phyloP scores from a whole-genome alignment of 2,113 vertebrate genomes.

The Suricata suricatta region DNA sequence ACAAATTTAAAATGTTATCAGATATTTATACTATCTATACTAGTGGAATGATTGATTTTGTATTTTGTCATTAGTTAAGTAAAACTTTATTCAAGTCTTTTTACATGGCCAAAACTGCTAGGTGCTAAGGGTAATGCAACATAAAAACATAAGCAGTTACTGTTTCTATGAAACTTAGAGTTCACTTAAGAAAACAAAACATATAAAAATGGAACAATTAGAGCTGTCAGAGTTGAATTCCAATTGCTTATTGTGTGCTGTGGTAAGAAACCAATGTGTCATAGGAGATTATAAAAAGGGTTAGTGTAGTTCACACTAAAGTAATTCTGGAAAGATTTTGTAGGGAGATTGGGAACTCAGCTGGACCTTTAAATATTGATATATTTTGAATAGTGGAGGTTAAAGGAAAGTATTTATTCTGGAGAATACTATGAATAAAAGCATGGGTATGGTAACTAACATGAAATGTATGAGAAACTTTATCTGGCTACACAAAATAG shows the following conservation, averaged over 20 bases:
- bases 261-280: background rate
- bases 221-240: background rate
- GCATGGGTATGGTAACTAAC: background rate
- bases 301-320: background rate
- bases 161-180: background rate
- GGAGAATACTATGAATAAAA: background rate
- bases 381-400: background rate
- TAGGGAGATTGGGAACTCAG: background rate
- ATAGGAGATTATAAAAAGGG: background rate
- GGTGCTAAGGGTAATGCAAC: background rate
- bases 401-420: background rate
- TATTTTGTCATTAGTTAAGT: background rate
- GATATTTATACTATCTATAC: background rate
- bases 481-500: background rate
- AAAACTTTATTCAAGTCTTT: background rate
- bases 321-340: background rate
- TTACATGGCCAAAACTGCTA: background rate
- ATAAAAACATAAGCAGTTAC: background rate
- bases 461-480: background rate
- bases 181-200: background rate
- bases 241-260: background rate
- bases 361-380: background rate
- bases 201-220: background rate
- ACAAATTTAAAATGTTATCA: background rate
- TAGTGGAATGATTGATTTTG: background rate